Base-by-base conservation (phyloP, 2,113 vertebrate genomes). In the Seriola rivoliana region DNA sequence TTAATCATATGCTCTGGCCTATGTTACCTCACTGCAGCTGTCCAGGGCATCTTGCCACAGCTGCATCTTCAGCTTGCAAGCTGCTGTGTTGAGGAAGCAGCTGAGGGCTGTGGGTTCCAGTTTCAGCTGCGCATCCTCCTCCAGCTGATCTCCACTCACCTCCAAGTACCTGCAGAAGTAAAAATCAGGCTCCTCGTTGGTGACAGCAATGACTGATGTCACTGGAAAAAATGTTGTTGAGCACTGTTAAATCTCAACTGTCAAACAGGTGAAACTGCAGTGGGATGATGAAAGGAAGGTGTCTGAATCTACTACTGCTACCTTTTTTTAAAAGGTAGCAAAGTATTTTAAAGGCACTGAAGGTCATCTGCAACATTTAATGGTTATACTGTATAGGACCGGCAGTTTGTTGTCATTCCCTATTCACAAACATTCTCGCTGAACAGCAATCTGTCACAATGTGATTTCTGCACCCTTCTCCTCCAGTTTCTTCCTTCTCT, bases 11-110 rank as follows among this genome's bases (percentile, higher is more conserved):
- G 64, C 17, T 59, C 23, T 23, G 44, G 64, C 48, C 59, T 12
- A 5, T 7, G 46, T 85, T 62, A 98, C 98, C 97, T 98, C 94
- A 58, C 95, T 91, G 88, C 98, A 99, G 90, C 94, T 97, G 58
- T 98, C 97, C 44, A 98, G 57, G 1, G 97, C 97, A 1, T 96
- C 98, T 89, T 98, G 96, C 97, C 97, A 99, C 69, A 97, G 94
- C 4, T 89, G 95, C 87, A 97, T 88, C 90, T 99, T 99, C 85
- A 99, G 95, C 79, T 96, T 97, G 87, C 98, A 99, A 14, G 98
- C 98, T 0, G 96, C 96, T 0, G 96, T 97, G 93, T 99, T 99
- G 86, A 99, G 94, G 74, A 96, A 85, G 72, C 97, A 99, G 93
- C 94, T 98, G 92, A 99, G 91, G 50, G 95, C 96, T 0, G 95